Percentiles rank a stretch among this genome's conserved stretches.
phyloP scores from a whole-genome alignment of 2,113 vertebrate species.

The Bettongia penicillata region DNA sequence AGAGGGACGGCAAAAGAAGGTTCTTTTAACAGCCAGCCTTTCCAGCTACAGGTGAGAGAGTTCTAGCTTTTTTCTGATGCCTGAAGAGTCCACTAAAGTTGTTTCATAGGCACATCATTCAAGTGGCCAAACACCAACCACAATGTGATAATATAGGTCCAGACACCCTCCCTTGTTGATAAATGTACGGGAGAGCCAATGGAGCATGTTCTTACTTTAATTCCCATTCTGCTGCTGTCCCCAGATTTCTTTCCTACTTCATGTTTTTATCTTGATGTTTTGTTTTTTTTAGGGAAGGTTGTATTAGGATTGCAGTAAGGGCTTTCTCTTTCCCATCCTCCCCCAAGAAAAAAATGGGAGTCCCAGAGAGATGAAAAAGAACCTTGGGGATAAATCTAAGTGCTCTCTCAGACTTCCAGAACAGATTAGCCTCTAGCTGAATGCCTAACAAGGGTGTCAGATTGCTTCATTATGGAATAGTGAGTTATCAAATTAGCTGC shows the following conservation, averaged over 20 bases:
- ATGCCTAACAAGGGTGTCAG: constrained; percentile 52
- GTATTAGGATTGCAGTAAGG: not conserved
- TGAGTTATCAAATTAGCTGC: constrained; percentile 80
- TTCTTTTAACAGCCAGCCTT: not conserved
- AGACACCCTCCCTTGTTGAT: not conserved
- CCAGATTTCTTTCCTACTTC: not conserved
- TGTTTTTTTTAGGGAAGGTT: not conserved
- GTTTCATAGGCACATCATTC: not conserved
- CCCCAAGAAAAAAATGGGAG: not conserved
- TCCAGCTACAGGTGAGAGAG: not conserved
- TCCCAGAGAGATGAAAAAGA: not conserved
- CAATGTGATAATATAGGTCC: not conserved
- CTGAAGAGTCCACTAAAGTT: not conserved
- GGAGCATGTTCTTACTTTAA: not conserved
- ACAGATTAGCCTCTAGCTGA: constrained; percentile 61
- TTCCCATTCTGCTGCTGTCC: not conserved
- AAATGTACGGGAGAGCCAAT: not conserved
- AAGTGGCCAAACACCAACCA: not conserved
- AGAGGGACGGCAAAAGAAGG: not conserved
- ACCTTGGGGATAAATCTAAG: not conserved
- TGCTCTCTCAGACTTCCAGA: constrained; percentile 35
- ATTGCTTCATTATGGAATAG: constrained; percentile 69
- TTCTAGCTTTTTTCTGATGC: not conserved
- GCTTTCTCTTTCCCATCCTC: not conserved
- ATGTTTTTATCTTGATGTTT: not conserved